A percentile compares a stretch with the other conserved stretches of the same genome.
Conservation (phyloP, 2,888 invertebrate species). For the Amphipyra tragopoginis region DNA sequence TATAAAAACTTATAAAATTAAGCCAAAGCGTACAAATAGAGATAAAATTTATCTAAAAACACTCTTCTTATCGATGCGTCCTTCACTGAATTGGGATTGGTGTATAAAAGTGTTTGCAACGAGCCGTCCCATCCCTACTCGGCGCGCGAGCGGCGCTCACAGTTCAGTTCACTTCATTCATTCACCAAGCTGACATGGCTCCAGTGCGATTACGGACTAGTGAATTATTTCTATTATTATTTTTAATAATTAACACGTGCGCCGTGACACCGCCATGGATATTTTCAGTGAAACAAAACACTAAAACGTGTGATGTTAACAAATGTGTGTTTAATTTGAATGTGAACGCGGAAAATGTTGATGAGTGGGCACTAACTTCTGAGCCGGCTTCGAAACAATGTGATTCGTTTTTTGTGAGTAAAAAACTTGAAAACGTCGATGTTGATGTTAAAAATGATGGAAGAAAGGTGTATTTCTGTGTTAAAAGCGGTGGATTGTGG, state of each 20-base stretch:
- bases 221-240: conserved; percentile 82
- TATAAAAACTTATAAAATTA: conserved; percentile 50
- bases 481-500: conserved; percentile 76
- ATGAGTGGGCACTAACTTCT: conserved; percentile 80
- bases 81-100: conserved; percentile 49
- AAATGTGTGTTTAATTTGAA: conserved; percentile 79
- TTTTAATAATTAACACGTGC: conserved; percentile 78
- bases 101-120: conserved; percentile 58
- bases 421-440: conserved; percentile 61
- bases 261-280: conserved; percentile 83
- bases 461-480: conserved; percentile 79
- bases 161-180: conserved; percentile 57
- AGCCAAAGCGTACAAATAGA: conserved; percentile 47
- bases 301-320: conserved; percentile 69
- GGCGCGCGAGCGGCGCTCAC: conserved; percentile 37
- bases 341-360: conserved; percentile 71
- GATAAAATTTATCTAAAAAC: conserved; percentile 57
- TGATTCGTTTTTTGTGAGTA: conserved; percentile 63
- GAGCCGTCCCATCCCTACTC: conserved; percentile 60
- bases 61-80: conserved; percentile 54
- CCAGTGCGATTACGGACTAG: conserved; percentile 82
- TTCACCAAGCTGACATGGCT: conserved; percentile 74
- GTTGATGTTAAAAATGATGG: conserved; percentile 67
- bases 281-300: conserved; percentile 76
- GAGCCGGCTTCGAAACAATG: conserved; percentile 68